These are phyloP conservation scores for Tipula lateralis DNA, from an alignment of 2,888 invertebrate species.

Conservation along the genomic window DNA sequence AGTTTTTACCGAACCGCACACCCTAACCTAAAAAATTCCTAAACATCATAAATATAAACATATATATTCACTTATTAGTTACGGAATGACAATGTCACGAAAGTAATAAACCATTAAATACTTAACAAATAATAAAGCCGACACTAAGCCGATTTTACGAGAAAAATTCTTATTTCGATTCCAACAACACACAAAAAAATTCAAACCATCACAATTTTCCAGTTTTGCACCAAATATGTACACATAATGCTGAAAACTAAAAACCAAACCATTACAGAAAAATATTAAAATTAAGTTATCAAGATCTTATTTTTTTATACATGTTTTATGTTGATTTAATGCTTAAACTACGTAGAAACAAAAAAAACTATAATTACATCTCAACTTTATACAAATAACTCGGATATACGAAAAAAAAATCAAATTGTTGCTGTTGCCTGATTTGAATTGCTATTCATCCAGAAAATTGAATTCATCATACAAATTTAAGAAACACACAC, in stretches of 20 bases:
- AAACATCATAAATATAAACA: neutral
- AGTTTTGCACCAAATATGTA: neutral
- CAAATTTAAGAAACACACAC: neutral
- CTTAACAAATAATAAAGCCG: conserved; percentile 1
- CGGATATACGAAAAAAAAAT: neutral
- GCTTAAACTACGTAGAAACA: neutral
- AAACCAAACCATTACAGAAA: neutral
- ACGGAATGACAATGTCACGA: neutral
- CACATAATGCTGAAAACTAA: neutral
- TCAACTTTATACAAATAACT: neutral
- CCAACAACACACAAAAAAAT: neutral
- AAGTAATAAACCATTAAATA: neutral
- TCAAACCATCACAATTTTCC: neutral
- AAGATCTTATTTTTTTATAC: neutral
- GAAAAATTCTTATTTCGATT: neutral
- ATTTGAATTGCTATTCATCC: neutral
- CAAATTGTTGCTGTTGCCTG: neutral
- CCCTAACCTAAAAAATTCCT: neutral
- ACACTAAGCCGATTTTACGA: neutral
- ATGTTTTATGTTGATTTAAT: neutral
- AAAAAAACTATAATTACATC: neutral
- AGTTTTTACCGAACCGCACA: no score
- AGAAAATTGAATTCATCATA: neutral
- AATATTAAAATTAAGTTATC: conserved; percentile 15
- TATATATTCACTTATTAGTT: neutral